Evolutionary conservation across 2,113 vertebrate genomes (phyloP), one percentile per base, ranked within the genome.

Genomic region (Cichladusa arquata): DNA sequence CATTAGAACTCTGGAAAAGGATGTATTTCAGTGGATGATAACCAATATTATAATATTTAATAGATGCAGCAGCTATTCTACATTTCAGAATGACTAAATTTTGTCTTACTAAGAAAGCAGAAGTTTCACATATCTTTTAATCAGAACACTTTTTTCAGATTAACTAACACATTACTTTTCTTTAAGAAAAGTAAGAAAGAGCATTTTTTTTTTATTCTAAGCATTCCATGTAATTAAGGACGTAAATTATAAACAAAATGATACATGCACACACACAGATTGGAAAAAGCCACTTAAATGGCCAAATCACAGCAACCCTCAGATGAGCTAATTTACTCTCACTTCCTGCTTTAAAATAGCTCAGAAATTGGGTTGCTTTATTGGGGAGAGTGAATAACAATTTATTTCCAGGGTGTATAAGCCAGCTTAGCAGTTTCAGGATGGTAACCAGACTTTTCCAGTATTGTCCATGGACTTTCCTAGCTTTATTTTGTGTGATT

Each of bases 61-160:
- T 22, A 89, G 69, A 88, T 65, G 54, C 92, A 95, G 66, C 6
- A 90, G 58, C 74, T 86, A 66, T 57, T 92, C 76, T 74, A 26
- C 40, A 47, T 88, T 90, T 77, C 79, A 62, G 76, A 91, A 82
- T 80, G 67, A 80, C 67, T 91, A 73, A 72, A 95, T 87, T 92
- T 86, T 88, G 71, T 66, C 33, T 54, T 70, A 33, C 47, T 28
- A 48, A 76, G 56, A 80, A 86, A 44, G 51, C 11, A 91, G 76
- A 92, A 90, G 36, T 82, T 84, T 85, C 45, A 61, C 1, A 28
- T 69, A 94, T 84, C 48, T 56, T 87, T 81, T 85, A 64, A 83
- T 82, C 76, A 81, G 48, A 38, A 72, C 25, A 61, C 20, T 87
- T 87, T 44, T 45, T 87, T 33, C 54, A 76, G 50, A 65, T 53